Conservation (phyloP, 2,797 vertebrate genomes). For the Semaprochilodus insignis region DNA sequence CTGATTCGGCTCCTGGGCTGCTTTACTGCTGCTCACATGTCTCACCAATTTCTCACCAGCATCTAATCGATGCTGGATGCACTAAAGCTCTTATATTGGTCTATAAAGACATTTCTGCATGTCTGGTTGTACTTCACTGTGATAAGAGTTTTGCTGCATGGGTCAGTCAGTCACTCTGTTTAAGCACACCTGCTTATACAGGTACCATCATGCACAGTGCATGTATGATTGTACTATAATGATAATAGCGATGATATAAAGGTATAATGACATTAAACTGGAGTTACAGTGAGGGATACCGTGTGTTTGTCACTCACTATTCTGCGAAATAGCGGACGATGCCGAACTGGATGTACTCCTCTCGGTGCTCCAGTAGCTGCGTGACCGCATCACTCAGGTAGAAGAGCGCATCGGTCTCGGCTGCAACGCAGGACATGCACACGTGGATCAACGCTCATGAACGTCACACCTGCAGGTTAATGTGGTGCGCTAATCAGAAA, state of each 20-base stretch:
- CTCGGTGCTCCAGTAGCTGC: conserved; percentile 89
- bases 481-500: neutral
- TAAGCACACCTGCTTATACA: no score
- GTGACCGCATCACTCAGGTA: conserved; percentile 94
- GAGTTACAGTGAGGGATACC: neutral
- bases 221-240: no score
- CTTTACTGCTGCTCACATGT: no score
- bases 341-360: conserved; percentile 91
- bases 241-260: neutral
- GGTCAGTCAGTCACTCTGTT: no score
- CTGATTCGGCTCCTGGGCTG: no score
- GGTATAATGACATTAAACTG: neutral
- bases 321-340: conserved; percentile 94
- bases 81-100: no score
- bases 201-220: no score
- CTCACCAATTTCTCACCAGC: no score
- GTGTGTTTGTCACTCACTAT: conserved; percentile 84
- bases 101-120: no score
- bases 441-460: neutral
- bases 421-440: conserved; percentile 68
- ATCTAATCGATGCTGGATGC: no score
- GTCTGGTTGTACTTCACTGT: no score
- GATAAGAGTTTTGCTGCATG: no score
- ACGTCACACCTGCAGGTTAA: neutral
- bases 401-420: conserved; percentile 88